Evolutionary conservation across 2,888 invertebrate species (phyloP).

Genomic region (Caenorhabditis sp.): DNA sequence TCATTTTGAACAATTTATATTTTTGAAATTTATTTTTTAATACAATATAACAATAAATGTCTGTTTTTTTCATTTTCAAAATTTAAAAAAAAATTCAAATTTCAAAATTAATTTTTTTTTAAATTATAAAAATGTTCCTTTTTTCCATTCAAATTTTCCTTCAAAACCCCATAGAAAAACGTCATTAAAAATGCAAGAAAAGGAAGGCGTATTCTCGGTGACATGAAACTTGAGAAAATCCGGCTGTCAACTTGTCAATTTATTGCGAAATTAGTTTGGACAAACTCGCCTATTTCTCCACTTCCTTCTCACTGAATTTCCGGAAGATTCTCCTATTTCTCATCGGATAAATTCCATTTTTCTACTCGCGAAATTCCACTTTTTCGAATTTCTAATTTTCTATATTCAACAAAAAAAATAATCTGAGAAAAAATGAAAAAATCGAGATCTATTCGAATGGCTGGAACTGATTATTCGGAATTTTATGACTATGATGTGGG

Average conservation of each 20-base stretch:
- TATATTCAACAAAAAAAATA: neutral
- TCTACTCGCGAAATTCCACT: conserved; percentile 7
- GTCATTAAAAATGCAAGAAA: conserved; percentile 1
- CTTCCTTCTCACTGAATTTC: conserved; percentile 18
- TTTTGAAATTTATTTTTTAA: too few species aligned
- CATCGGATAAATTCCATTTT: neutral
- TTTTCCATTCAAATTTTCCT: too few species aligned
- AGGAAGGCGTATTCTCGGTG: too few species aligned
- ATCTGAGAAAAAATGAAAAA: too few species aligned
- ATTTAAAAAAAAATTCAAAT: too few species aligned
- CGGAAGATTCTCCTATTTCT: conserved; percentile 7
- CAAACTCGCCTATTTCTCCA: neutral
- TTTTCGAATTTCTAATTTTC: conserved; percentile 22
- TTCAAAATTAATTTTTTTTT: too few species aligned
- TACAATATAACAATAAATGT: too few species aligned
- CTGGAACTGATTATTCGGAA: conserved; percentile 33
- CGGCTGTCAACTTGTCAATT: conserved; percentile 6
- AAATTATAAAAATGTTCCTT: too few species aligned
- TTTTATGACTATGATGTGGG: conserved; percentile 48
- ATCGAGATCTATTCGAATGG: neutral
- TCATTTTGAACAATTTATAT: too few species aligned
- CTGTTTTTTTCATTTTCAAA: too few species aligned
- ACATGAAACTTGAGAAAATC: neutral
- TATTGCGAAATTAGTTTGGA: neutral
- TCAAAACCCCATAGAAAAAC: neutral